A percentile compares a stretch with the other conserved stretches of the same genome.
Conservation (phyloP, 2,113 vertebrate species). For the Artemisiospiza belli region DNA sequence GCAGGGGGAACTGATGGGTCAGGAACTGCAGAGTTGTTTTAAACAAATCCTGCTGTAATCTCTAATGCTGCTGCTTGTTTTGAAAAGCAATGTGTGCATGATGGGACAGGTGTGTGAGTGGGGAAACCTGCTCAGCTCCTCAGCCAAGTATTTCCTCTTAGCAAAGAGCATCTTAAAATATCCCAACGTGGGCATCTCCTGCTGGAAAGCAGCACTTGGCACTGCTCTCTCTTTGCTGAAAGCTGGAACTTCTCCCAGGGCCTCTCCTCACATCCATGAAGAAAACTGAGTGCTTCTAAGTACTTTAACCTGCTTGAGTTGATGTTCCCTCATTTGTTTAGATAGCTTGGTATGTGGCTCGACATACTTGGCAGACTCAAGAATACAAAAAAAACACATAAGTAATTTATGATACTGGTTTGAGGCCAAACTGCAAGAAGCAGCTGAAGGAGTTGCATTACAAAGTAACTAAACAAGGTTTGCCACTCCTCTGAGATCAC, state of each 20-base stretch:
- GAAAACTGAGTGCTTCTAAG: background rate
- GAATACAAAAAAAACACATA: background rate
- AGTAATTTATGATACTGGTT: background rate
- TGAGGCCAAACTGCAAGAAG: background rate
- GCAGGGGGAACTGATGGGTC: background rate
- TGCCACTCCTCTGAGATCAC: background rate
- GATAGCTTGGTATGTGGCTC: background rate
- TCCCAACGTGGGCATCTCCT: background rate
- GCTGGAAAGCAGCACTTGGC: constrained; percentile 37
- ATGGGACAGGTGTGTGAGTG: background rate
- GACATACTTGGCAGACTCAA: background rate
- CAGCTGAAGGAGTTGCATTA: background rate
- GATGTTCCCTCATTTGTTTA: background rate
- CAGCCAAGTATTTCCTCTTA: constrained; percentile 24
- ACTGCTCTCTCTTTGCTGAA: background rate
- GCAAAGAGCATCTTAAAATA: constrained; percentile 18
- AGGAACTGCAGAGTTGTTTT: background rate
- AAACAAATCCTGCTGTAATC: constrained; percentile 22
- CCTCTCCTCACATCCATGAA: background rate
- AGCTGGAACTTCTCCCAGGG: constrained; percentile 59
- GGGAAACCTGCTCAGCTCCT: constrained; percentile 38
- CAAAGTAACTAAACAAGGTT: background rate
- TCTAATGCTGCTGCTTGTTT: background rate
- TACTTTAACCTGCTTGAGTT: background rate
- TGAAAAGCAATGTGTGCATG: background rate